Conservation (phyloP, 2,888 invertebrate genomes). For the Osmoderma eremita region DNA sequence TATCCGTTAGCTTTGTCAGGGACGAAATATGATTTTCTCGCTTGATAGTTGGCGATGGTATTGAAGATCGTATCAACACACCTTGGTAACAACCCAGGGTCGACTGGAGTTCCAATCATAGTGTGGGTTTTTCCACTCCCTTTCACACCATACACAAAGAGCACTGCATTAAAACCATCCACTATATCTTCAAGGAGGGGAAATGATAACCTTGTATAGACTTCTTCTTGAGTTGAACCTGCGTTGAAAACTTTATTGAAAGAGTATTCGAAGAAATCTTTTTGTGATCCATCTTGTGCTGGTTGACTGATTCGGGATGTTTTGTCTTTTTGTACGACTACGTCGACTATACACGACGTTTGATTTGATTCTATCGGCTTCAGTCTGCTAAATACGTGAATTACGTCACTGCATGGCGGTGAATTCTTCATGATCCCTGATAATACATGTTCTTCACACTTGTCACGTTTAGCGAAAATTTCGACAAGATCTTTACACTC, state of each 20-base stretch:
- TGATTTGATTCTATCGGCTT: too few relatives aligned
- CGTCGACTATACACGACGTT: too few relatives aligned
- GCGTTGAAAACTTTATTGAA: background rate
- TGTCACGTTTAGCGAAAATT: too few relatives aligned
- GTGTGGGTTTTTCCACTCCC: background rate
- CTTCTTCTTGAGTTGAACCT: conserved; percentile 2
- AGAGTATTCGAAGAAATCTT: background rate
- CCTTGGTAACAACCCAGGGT: conserved; percentile 16
- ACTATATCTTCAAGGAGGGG: conserved; percentile 10
- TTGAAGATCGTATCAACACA: conserved; percentile 12
- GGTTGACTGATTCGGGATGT: too few relatives aligned
- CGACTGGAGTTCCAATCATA: background rate
- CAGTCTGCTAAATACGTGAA: too few relatives aligned
- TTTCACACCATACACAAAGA: background rate
- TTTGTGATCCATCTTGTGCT: background rate
- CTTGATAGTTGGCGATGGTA: background rate
- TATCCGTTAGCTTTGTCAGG: background rate
- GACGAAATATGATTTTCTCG: conserved; percentile 1
- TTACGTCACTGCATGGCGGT: too few relatives aligned
- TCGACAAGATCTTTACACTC: too few relatives aligned
- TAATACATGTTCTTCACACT: too few relatives aligned
- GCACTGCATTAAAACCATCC: background rate
- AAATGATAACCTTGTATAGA: background rate
- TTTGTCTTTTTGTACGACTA: too few relatives aligned
- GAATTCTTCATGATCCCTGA: too few relatives aligned